Base-by-base conservation (phyloP, 1,140 invertebrate species). In the Chymomyza costata region DNA sequence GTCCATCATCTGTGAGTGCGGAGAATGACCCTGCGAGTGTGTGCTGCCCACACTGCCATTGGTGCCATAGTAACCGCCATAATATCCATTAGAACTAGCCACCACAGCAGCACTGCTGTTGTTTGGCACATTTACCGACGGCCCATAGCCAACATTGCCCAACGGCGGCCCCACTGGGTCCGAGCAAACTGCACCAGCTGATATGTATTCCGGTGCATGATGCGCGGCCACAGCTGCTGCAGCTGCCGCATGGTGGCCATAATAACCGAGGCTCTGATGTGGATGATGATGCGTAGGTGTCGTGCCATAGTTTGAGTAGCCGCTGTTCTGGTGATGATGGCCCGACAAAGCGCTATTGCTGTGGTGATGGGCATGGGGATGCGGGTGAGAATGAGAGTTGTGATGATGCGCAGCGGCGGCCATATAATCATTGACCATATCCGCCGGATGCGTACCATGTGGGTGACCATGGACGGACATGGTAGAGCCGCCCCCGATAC, bases 391-490 rank as follows among this genome's bases (percentile, higher is more conserved):
- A 0, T 78, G n/a, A 37, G 56, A 38, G 48, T 65, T 81, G 57
- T 82, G 78, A 39, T 82, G 78, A 30, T 78, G 78, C 15, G 54
- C 64, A 11, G 53, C 64, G 39, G 51, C 64, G n/a, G 70, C 78
- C 82, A 84, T 84, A 17, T 83, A 83, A 65, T 84, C 82, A 58
- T 65, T 84, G 61, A 84, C 80, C 80, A 84, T 84, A 59, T 84
- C 83, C 58, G 82, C 80, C 51, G 82, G 80, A 65, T 84, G 82
- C 59, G 76, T 80, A 14, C 70, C 65, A 41, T 84, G 82, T 37
- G 78, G 80, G 62, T 84, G 83, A 13, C 62, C 65, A 2, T 87
- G 82, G 63, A 82, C 81, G 3, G 53, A 63, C 5, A 49, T 28
- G 6, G 55, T 50, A 30, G 38, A 46, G 18, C 52, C 50, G n/a